Evolutionary conservation across 2,797 vertebrate species (phyloP).

Genomic region (Danio tinwini): DNA sequence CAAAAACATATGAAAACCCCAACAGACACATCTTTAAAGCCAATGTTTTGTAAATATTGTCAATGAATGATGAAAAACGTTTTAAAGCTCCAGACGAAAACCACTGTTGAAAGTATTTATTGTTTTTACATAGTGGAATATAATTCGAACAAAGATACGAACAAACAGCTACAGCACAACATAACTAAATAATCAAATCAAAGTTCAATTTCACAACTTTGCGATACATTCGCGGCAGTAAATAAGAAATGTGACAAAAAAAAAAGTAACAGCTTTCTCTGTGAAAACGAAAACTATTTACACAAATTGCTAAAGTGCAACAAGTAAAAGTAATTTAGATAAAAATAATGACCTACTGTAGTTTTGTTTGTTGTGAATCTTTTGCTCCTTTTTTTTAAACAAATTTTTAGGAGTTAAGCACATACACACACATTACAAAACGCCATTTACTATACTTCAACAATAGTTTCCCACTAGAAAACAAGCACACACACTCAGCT

Average conservation of each 20-base stretch:
- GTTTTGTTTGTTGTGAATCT: neutral
- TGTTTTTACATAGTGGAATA: slow-evolving; percentile 33
- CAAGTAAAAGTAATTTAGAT: neutral
- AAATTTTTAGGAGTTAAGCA: slow-evolving; percentile 21
- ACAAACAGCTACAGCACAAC: neutral
- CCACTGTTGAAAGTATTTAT: slow-evolving; percentile 11
- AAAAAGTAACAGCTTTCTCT: neutral
- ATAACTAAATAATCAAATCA: neutral
- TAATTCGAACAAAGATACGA: neutral
- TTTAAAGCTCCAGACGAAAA: neutral
- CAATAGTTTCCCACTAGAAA: slow-evolving; percentile 10
- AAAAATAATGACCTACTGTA: neutral
- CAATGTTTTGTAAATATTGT: neutral
- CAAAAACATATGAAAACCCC: neutral
- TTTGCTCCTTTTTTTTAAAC: neutral
- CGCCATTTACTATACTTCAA: slow-evolving; percentile 32
- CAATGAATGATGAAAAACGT: neutral
- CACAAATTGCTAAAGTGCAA: neutral
- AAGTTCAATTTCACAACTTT: neutral
- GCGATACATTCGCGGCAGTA: slow-evolving; percentile 27
- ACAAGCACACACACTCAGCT: slow-evolving; percentile 8
- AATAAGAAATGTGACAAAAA: neutral
- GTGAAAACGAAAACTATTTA: neutral
- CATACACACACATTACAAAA: slow-evolving; percentile 13
- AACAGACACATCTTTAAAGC: neutral